Conservation (phyloP, 2,888 invertebrate genomes). For the Taphrorychus bicolor region DNA sequence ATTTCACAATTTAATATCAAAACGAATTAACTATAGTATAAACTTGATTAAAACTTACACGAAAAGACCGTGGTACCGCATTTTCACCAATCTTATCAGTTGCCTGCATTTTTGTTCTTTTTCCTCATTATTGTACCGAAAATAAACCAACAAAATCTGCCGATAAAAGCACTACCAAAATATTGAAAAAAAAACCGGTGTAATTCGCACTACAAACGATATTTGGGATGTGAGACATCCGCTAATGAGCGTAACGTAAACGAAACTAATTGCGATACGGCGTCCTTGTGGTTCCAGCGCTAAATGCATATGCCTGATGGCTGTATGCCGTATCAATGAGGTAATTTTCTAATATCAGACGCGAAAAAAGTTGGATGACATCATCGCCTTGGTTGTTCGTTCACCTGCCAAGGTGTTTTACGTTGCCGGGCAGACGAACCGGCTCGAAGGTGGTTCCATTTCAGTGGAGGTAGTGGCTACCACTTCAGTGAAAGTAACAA, state of each 20-base stretch:
- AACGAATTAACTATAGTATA: too few relatives aligned
- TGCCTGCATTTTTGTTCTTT: slow-evolving; percentile 27
- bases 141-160: neutral
- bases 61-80: neutral
- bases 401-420: slow-evolving; percentile 41
- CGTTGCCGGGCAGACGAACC: neutral
- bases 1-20: too few relatives aligned
- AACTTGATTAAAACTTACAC: slow-evolving; percentile 24
- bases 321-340: slow-evolving; percentile 19
- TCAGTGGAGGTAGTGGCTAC: neutral
- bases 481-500: neutral
- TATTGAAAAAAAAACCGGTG: neutral
- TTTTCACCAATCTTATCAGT: slow-evolving; percentile 18
- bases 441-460: neutral
- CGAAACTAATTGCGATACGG: slow-evolving; percentile 7
- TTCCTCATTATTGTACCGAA: slow-evolving; percentile 18
- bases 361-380: slow-evolving; percentile 45
- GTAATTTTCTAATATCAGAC: slow-evolving; percentile 42
- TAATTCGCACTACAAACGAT: neutral
- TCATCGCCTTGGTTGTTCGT: slow-evolving; percentile 44
- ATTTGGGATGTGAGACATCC: too few relatives aligned
- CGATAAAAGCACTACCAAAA: slow-evolving; percentile 1
- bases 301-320: slow-evolving; percentile 26
- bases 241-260: slow-evolving; percentile 10
- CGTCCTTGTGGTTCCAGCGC: slow-evolving; percentile 23